phyloP scores from a whole-genome alignment of 2,888 invertebrate species.

The Glaucopsyche alexis region DNA sequence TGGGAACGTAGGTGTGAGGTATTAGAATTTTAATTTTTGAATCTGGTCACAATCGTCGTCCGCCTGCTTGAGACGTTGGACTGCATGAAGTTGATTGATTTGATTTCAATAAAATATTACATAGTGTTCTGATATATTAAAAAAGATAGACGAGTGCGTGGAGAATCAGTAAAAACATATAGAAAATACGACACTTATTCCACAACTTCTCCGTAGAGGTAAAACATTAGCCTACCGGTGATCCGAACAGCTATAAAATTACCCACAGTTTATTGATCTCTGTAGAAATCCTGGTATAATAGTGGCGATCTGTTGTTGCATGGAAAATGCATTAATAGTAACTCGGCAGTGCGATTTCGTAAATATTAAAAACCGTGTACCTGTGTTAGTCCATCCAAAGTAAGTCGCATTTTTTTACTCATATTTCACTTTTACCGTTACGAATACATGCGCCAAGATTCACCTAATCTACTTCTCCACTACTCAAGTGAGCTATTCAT shows the following conservation, averaged over 20 bases:
- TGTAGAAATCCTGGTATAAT: not conserved
- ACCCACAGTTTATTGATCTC: not conserved
- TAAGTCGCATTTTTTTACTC: constrained; percentile 12
- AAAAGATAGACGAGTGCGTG: not conserved
- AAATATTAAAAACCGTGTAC: not conserved
- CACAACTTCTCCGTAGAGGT: not conserved
- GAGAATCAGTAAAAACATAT: not conserved
- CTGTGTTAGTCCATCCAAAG: not conserved
- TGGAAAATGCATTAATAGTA: not conserved
- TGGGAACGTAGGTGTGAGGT: too few relatives aligned
- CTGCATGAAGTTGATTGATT: not conserved
- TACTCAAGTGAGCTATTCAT: not conserved
- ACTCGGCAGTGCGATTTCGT: not conserved
- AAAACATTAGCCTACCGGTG: not conserved
- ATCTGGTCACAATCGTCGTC: too few relatives aligned
- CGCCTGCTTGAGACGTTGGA: not conserved
- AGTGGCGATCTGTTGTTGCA: not conserved
- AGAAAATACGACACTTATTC: not conserved
- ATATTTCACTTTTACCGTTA: constrained; percentile 11
- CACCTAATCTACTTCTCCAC: not conserved
- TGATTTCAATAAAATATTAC: not conserved
- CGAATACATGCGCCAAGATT: not conserved
- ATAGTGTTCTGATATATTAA: not conserved
- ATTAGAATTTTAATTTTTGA: too few relatives aligned
- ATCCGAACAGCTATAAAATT: not conserved